Base-by-base conservation (phyloP, 2,113 vertebrate genomes). In the Sarotherodon lohbergeri region DNA sequence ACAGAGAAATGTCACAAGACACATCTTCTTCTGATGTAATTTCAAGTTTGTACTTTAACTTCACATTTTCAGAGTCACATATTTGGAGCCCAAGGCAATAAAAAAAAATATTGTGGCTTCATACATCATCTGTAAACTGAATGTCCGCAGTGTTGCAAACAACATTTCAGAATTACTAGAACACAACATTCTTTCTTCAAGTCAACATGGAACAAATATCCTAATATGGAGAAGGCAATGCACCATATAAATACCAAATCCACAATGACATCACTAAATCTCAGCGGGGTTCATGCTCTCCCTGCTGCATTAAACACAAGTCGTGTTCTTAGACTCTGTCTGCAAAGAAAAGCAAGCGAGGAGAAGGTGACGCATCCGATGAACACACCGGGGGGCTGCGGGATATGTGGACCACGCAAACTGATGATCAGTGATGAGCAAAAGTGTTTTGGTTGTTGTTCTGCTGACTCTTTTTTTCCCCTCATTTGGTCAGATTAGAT, bases 191-290 rank as follows among this genome's bases (percentile, higher is more conserved):
- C 81, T 50, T 78, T 59, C 50, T 34, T 43, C 19, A 14, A 54
- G 39, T 56, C 39, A 32, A 4, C 50, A 29, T 24, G 41, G 59
- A 71, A 84, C 39, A 86, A 81, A 76, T 50, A 87, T 85, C 92
- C 93, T 80, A 76, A 93, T 81, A 92, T 73, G 89, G 92, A 63
- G 36, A 73, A 43, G 16, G 43, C 2, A 19, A 59, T 63, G 5
- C 68, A 22, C 36, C n/a, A 56, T 34, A 81, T 50, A 29, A 89
- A 86, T 56, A 83, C 46, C 43, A 87, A 19, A 61, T 86, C 68
- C 43, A 86, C 78, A 41, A 22, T 73, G 80, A 92, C 82, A 88
- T 88, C 88, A 90, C 36, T 66, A 36, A 82, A 83, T 48, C 82
- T 84, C 81, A 46, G 17, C 34, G 29, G 82, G 59, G n/a, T 41